Evolutionary conservation across 2,797 vertebrate species (phyloP).

Genomic region (Psittacula derbiana): DNA sequence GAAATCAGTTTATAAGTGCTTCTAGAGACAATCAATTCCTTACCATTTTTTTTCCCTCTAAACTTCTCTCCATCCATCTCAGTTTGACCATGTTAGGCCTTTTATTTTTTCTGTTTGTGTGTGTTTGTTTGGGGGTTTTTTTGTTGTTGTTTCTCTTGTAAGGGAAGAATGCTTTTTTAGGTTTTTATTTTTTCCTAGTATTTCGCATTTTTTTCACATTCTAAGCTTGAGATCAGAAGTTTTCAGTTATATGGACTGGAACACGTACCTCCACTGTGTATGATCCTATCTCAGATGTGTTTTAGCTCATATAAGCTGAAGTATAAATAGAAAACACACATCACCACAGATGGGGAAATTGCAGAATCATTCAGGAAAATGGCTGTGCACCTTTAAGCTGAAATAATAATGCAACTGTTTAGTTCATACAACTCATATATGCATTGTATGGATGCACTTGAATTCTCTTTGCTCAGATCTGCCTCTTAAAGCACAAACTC

Average conservation of each 20-base stretch:
- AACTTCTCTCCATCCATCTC: neutral
- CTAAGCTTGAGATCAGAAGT: neutral
- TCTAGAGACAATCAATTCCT: neutral
- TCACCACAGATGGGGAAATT: neutral
- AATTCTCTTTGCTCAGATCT: neutral
- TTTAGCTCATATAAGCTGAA: neutral
- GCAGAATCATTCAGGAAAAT: neutral
- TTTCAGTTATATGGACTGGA: neutral
- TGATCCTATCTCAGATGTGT: neutral
- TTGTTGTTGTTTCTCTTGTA: neutral
- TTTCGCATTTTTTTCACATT: neutral
- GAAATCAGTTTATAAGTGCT: neutral
- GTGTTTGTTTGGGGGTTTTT: neutral
- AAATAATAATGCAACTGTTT: neutral
- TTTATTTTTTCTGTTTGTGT: neutral
- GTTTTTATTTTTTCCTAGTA: neutral
- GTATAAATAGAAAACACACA: neutral
- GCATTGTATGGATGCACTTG: neutral
- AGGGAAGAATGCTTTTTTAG: neutral
- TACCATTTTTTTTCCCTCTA: neutral
- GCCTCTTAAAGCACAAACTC: neutral
- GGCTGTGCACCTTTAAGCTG: neutral
- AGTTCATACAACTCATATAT: neutral
- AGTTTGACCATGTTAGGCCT: neutral
- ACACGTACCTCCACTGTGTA: neutral